Percentiles rank a stretch among this genome's conserved stretches.
These are phyloP conservation scores for Spongilla lacustris DNA, from an alignment of 37 sponge, comb jelly and placozoan genomes.

Conservation along the genomic window DNA sequence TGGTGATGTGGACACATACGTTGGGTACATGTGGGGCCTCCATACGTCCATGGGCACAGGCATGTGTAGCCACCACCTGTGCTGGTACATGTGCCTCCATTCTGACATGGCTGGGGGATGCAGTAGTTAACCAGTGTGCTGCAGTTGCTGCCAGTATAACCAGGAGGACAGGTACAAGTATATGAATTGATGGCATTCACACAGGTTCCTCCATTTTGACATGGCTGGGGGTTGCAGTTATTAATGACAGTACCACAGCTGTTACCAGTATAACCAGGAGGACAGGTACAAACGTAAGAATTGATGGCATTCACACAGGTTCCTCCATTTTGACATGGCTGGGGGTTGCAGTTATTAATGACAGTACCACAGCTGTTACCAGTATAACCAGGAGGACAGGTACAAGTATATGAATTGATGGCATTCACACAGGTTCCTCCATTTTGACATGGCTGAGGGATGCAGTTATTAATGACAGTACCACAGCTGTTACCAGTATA, in stretches of 20 bases:
- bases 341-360: slow-evolving; percentile 50
- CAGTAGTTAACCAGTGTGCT: background rate
- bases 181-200: background rate
- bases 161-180: slow-evolving; percentile 25
- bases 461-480: slow-evolving; percentile 43
- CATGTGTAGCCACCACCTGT: background rate
- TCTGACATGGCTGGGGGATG: slow-evolving; percentile 5
- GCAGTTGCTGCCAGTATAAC: background rate
- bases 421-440: slow-evolving; percentile 50
- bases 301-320: slow-evolving; percentile 12
- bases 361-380: slow-evolving; percentile 35
- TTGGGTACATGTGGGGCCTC: background rate
- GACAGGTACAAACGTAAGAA: slow-evolving; percentile 31
- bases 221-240: slow-evolving; percentile 45
- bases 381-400: slow-evolving; percentile 48
- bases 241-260: slow-evolving; percentile 36
- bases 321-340: slow-evolving; percentile 71
- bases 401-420: slow-evolving; percentile 27
- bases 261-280: slow-evolving; percentile 42
- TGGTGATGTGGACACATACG: too few relatives aligned
- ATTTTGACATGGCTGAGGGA: slow-evolving; percentile 24
- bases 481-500: slow-evolving; percentile 39
- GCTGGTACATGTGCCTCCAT: slow-evolving; percentile 30
- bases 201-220: slow-evolving; percentile 35
- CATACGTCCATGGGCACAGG: background rate